Base-by-base conservation (phyloP, 2,113 vertebrate genomes). In the Colistium nudipinnis region DNA sequence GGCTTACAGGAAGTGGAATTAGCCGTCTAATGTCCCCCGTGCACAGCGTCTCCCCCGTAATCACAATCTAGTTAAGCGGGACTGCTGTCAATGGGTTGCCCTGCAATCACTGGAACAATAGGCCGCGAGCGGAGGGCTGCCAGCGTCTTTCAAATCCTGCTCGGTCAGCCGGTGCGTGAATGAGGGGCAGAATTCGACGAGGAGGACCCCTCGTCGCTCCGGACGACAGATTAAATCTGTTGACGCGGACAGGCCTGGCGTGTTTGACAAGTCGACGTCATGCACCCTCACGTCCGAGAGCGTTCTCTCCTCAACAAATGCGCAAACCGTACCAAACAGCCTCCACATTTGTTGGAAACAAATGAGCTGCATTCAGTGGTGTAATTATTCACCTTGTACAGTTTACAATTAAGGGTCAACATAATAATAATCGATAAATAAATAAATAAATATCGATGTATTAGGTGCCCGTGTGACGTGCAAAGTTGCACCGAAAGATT, bases 21-120 rank as follows among this genome's bases (percentile, higher is more conserved):
- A 78, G 71, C 68, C 52, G 35, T 74, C 68, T 83, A 69, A 77
- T 74, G 75, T 70, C 51, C 43, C n/a, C 39, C 36, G 41, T 55
- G 47, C 45, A 69, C 57, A 62, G 48, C 65, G 74, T 75, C 63
- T 57, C 45, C 24, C n/a, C 44, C 22, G 63, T 68, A 76, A 78
- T 78, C 74, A 71, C 79, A 79, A 85, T 79, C 71, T 75, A 64
- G 80, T 83, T 88, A 81, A 84, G 83, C 62, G 51, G 87, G 83
- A 87, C 82, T 70, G 47, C 51, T 70, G 70, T 80, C 71, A 81
- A 49, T 82, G 68, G 56, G 74, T 76, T 70, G 49, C 44, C 69
- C 47, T 53, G 70, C 79, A 83, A 70, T 72, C 62, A 47, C 69
- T 45, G 60, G 57, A 79, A 86, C 87, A 82, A 82, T 56, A 51